phyloP scores from a whole-genome alignment of 2,113 vertebrate genomes.

The Artemisiospiza belli region DNA sequence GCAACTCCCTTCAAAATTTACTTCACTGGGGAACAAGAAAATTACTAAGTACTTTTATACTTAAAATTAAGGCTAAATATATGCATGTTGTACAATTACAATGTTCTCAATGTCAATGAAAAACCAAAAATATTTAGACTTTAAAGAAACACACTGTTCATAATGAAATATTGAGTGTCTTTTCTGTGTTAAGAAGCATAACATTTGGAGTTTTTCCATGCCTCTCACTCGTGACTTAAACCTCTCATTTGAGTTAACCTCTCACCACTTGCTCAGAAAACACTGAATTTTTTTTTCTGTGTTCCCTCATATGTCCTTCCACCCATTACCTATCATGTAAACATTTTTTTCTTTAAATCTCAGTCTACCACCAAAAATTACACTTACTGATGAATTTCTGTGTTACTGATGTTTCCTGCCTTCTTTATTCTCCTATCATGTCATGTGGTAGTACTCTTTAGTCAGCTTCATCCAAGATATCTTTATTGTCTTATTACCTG shows the following conservation, averaged over 20 bases:
- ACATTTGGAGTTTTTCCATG: neutral
- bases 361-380: neutral
- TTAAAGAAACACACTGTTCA: neutral
- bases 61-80: neutral
- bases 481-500: neutral
- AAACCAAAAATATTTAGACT: neutral
- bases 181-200: neutral
- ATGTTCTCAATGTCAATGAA: neutral
- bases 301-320: neutral
- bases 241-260: neutral
- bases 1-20: neutral
- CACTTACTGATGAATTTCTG: neutral
- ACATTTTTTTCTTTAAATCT: neutral
- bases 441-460: neutral
- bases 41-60: neutral
- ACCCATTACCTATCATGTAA: neutral
- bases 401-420: neutral
- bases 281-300: neutral
- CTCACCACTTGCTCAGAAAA: neutral
- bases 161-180: neutral
- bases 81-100: neutral
- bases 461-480: neutral
- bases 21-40: neutral
- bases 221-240: neutral
- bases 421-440: neutral